Conservation (phyloP, 2,113 vertebrate species). For the Eclectus roratus region DNA sequence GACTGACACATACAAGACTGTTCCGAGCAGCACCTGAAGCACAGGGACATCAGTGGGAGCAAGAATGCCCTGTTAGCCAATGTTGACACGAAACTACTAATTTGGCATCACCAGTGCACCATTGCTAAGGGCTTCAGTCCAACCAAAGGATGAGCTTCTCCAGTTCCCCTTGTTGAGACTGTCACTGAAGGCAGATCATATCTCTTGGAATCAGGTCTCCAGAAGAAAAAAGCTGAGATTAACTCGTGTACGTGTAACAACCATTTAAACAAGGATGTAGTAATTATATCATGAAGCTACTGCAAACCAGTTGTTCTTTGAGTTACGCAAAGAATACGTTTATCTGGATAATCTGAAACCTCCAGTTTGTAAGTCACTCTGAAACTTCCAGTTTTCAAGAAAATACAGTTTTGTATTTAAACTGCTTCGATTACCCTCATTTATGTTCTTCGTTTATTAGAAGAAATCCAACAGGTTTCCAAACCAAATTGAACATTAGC, state of each 20-base stretch:
- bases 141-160: background rate
- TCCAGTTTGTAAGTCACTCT: background rate
- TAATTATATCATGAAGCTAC: background rate
- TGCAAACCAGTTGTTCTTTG: background rate
- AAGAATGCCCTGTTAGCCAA: too few relatives aligned
- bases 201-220: background rate
- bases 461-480: background rate
- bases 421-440: background rate
- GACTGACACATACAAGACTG: background rate
- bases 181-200: background rate
- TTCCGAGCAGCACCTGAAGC: background rate
- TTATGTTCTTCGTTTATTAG: background rate
- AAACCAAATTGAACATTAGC: background rate
- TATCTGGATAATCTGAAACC: background rate
- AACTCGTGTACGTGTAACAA: fast-evolving
- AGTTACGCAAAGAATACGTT: background rate
- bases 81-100: background rate
- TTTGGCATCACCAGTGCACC: background rate
- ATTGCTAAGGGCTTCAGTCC: background rate
- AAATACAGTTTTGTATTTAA: background rate
- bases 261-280: background rate
- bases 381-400: background rate
- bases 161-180: background rate
- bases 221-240: background rate
- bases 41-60: background rate